Evolutionary conservation across 2,113 vertebrate genomes (phyloP).

Genomic region (Apodemus speciosus): DNA sequence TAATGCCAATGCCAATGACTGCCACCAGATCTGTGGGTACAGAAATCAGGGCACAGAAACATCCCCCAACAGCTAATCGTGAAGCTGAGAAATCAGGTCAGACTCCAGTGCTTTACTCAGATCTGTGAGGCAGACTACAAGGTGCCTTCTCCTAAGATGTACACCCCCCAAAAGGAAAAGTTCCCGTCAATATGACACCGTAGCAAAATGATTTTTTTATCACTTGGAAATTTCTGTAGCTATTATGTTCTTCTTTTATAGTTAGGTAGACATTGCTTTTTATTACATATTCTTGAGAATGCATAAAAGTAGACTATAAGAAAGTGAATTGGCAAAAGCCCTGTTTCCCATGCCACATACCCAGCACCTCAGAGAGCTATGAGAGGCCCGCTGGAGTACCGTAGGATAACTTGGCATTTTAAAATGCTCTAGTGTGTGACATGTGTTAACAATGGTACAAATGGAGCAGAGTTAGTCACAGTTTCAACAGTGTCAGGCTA

Average conservation of each 20-base stretch:
- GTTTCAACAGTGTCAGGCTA: not conserved
- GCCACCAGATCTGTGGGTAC: too few relatives aligned
- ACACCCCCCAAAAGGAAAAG: not conserved
- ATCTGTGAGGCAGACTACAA: conserved; percentile 27
- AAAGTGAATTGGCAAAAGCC: not conserved
- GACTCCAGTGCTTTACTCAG: not conserved
- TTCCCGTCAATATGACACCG: not conserved
- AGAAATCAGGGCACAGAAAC: too few relatives aligned
- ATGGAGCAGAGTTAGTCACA: not conserved
- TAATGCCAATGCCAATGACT: too few relatives aligned
- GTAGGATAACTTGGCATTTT: not conserved
- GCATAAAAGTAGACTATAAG: not conserved
- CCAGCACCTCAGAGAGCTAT: not conserved
- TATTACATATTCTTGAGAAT: not conserved
- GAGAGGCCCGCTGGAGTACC: not conserved
- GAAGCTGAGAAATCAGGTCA: not conserved
- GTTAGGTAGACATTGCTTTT: not conserved
- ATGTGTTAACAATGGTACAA: not conserved
- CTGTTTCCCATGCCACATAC: not conserved
- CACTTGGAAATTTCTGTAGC: conserved; percentile 20
- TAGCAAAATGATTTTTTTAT: not conserved
- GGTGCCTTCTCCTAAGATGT: not conserved
- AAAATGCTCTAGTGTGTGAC: not conserved
- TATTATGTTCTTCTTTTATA: not conserved
- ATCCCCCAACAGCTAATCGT: not conserved